A percentile compares a stretch with the other conserved stretches of the same genome.
Evolutionary conservation across 2,113 vertebrate genomes (phyloP).

Genomic region (Zosterops hypoxanthus): DNA sequence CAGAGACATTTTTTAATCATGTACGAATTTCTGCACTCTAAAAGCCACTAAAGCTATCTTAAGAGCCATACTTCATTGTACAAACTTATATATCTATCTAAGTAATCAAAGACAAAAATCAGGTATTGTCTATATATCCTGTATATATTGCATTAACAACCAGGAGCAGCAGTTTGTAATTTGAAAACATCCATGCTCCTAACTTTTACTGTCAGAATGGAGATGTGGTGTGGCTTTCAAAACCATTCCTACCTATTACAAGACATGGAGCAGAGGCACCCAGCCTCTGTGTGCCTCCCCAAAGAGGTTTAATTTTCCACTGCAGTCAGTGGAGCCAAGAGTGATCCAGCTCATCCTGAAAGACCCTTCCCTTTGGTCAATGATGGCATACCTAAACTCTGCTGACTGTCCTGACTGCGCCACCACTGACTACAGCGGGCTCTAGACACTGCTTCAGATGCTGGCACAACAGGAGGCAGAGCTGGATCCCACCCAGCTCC

Average conservation of each 20-base stretch:
- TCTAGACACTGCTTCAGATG: neutral
- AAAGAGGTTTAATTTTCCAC: neutral
- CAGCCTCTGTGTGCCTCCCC: neutral
- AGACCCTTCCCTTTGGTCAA: neutral
- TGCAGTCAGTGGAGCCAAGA: neutral
- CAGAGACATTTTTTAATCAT: neutral
- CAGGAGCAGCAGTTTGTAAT: neutral
- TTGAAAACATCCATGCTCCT: neutral
- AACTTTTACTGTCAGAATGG: neutral
- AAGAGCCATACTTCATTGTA: neutral
- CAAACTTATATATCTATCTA: neutral
- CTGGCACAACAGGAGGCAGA: neutral
- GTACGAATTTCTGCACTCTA: neutral
- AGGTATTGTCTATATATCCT: neutral
- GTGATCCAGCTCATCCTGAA: neutral
- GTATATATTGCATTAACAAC: neutral
- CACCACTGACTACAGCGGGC: neutral
- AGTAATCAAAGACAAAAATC: neutral
- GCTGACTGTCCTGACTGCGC: neutral
- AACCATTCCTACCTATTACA: neutral
- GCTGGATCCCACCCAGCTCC: neutral
- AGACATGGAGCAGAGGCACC: neutral
- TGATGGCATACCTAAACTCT: accelerated
- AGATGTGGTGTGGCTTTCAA: neutral
- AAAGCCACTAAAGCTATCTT: conserved; percentile 16